These are phyloP conservation scores for Cancer borealis DNA, from an alignment of 2,888 invertebrate genomes.

Conservation along the genomic window DNA sequence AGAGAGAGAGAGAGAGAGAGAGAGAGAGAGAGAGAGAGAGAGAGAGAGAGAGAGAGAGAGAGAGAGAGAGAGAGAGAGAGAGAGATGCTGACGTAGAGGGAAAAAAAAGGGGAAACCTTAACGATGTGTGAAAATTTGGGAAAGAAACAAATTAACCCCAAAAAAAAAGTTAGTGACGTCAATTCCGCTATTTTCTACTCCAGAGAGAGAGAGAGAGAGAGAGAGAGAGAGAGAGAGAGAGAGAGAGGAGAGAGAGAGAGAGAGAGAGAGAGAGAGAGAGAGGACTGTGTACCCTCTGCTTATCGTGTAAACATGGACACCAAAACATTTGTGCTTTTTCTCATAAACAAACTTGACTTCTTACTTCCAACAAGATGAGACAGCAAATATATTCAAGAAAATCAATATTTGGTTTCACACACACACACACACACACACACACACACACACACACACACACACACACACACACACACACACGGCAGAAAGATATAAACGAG, in stretches of 20 bases:
- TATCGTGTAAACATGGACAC: not conserved
- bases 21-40: not conserved
- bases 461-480: no score
- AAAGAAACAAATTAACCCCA: no score
- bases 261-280: not conserved
- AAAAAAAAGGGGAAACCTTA: no score
- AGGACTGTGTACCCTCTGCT: not conserved
- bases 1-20: not conserved
- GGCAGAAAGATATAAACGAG: no score
- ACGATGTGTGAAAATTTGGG: no score
- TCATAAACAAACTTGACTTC: not conserved
- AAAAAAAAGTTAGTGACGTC: no score
- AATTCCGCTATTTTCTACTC: no score
- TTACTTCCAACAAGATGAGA: not conserved
- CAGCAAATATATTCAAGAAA: not conserved
- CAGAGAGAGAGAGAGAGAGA: not conserved
- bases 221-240: not conserved
- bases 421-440: no score
- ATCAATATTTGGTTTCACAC: not conserved
- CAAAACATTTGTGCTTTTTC: not conserved
- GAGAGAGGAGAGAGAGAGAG: not conserved
- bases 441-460: no score
- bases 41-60: not conserved
- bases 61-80: not conserved
- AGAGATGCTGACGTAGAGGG: no score